A percentile compares a stretch with the other conserved stretches of the same genome.
These are phyloP conservation scores for Ceratina calcarata DNA, from an alignment of 1,140 invertebrate species.

Conservation along the genomic window DNA sequence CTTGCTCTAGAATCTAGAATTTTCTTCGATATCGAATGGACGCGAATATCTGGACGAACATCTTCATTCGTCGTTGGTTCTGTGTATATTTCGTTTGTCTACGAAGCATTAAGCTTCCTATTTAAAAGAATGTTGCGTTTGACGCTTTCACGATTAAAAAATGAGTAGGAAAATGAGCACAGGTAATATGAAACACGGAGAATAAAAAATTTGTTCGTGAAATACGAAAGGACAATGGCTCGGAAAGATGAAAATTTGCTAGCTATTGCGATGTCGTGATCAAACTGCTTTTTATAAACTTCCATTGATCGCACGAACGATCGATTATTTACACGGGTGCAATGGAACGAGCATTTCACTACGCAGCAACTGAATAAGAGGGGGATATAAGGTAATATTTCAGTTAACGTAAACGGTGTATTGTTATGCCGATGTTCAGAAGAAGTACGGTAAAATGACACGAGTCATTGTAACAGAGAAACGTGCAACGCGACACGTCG, in stretches of 20 bases:
- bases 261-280: constrained; percentile 6
- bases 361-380: constrained; percentile 8
- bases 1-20: neutral
- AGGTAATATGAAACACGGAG: too few relatives aligned
- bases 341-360: constrained; percentile 41
- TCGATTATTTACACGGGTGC: constrained; percentile 37
- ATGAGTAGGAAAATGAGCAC: too few relatives aligned
- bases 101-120: too few relatives aligned
- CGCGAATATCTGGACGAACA: neutral
- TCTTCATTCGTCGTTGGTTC: neutral
- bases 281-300: constrained; percentile 2
- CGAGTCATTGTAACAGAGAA: neutral
- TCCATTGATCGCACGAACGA: constrained; percentile 4
- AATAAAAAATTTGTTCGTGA: too few relatives aligned
- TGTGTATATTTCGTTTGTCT: neutral
- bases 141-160: too few relatives aligned
- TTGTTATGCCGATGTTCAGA: neutral
- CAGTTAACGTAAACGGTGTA: neutral
- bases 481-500: neutral
- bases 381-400: neutral
- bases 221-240: too few relatives aligned
- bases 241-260: constrained; percentile 23
- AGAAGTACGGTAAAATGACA: neutral
- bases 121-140: too few relatives aligned
- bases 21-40: neutral